Conservation (phyloP, 2,797 vertebrate species). For the Spinus olivaceus region DNA sequence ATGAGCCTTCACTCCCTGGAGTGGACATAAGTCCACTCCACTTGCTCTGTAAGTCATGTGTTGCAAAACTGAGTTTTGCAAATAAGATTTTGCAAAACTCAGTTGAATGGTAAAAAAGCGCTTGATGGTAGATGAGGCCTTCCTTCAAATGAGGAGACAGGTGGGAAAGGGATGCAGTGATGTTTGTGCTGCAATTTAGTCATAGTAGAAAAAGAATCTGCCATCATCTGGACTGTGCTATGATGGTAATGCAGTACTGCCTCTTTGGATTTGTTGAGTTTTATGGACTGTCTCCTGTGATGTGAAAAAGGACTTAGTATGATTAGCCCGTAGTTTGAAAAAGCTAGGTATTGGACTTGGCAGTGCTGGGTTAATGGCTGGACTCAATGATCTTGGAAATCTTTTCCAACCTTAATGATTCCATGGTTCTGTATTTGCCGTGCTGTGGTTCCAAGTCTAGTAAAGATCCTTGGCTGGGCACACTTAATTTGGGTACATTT, state of each 20-base stretch:
- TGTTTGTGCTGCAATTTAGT: neutral
- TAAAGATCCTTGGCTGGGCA: neutral
- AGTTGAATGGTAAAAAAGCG: neutral
- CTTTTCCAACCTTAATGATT: neutral
- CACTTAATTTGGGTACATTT: neutral
- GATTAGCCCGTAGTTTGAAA: neutral
- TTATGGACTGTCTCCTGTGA: neutral
- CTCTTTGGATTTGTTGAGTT: neutral
- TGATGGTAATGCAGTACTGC: neutral
- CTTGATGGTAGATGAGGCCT: neutral
- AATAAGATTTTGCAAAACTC: neutral
- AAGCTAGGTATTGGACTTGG: neutral
- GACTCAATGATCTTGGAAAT: neutral
- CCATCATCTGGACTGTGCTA: neutral
- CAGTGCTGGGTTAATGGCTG: neutral
- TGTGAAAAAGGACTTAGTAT: neutral
- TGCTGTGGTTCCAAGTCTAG: neutral
- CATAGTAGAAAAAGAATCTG: neutral
- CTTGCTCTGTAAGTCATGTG: accelerated
- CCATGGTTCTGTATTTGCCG: neutral
- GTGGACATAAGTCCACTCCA: no score
- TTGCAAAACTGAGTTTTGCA: neutral
- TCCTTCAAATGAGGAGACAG: neutral
- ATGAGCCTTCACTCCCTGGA: neutral
- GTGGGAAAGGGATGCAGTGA: neutral